Evolutionary conservation across 2,797 vertebrate genomes (phyloP).

Genomic region (Xyrichtys novacula): DNA sequence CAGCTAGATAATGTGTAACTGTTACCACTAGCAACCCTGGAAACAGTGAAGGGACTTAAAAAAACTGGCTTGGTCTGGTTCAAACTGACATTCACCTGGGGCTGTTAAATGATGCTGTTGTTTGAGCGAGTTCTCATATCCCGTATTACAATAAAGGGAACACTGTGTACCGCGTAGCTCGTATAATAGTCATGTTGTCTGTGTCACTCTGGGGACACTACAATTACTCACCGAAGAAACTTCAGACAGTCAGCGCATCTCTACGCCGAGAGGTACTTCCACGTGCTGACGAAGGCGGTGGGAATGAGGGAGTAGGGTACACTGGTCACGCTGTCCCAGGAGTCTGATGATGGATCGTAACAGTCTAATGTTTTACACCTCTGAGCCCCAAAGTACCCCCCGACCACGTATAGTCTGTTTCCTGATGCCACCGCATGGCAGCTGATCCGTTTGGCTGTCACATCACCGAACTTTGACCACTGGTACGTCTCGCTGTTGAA

Average conservation of each 20-base stretch:
- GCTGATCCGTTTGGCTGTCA: conserved; percentile 89
- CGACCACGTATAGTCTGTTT: conserved; percentile 89
- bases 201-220: conserved; percentile 34
- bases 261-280: conserved; percentile 90
- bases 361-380: conserved; percentile 90
- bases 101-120: conserved; percentile 5
- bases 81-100: conserved; percentile 41
- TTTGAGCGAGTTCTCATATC: conserved; percentile 3
- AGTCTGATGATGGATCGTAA: conserved; percentile 88
- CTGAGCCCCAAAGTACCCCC: conserved; percentile 90
- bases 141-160: conserved; percentile 7
- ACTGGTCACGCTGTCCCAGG: conserved; percentile 90
- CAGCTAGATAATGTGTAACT: conserved; percentile 75
- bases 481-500: conserved; percentile 92
- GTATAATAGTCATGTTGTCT: conserved; percentile 38
- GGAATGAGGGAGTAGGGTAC: conserved; percentile 91
- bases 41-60: conserved; percentile 65
- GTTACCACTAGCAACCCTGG: conserved; percentile 77
- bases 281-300: conserved; percentile 91
- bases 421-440: conserved; percentile 89
- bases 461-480: conserved; percentile 90
- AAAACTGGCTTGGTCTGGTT: conserved; percentile 56
- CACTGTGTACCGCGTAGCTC: conserved; percentile 24
- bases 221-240: conserved; percentile 77
- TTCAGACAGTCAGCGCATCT: conserved; percentile 15